These are phyloP conservation scores for Idaea aversata DNA, from an alignment of 2,888 invertebrate genomes.

Conservation along the genomic window DNA sequence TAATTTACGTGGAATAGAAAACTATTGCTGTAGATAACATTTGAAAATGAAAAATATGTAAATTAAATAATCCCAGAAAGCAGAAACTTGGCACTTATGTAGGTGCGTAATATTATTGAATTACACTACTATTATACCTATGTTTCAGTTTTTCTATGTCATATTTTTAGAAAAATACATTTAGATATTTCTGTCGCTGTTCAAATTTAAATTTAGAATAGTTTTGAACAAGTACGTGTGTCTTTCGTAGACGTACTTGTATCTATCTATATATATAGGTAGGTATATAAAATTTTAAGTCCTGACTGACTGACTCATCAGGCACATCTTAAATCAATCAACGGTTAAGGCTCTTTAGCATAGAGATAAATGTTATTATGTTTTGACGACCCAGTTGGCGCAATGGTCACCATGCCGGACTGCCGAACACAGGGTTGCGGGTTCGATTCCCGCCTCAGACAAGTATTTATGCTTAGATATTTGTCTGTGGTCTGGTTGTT, in stretches of 20 bases:
- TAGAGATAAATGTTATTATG: too few relatives aligned
- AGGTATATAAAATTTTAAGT: too few relatives aligned
- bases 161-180: background rate
- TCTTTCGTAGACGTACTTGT: background rate
- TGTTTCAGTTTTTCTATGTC: background rate
- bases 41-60: background rate
- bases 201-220: background rate
- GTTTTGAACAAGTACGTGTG: background rate
- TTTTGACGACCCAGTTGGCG: too few relatives aligned
- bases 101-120: background rate
- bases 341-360: too few relatives aligned
- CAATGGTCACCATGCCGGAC: too few relatives aligned
- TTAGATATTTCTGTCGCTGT: background rate
- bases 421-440: too few relatives aligned
- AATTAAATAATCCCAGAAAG: background rate
- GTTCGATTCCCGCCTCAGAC: too few relatives aligned
- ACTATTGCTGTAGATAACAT: background rate
- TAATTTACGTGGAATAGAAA: background rate
- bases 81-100: background rate
- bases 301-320: too few relatives aligned
- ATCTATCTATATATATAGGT: too few relatives aligned
- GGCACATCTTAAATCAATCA: too few relatives aligned
- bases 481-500: too few relatives aligned
- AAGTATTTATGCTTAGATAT: too few relatives aligned
- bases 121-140: background rate